Base-by-base conservation (phyloP, 2,797 vertebrate genomes). In the Brachyrhaphis roseni region DNA sequence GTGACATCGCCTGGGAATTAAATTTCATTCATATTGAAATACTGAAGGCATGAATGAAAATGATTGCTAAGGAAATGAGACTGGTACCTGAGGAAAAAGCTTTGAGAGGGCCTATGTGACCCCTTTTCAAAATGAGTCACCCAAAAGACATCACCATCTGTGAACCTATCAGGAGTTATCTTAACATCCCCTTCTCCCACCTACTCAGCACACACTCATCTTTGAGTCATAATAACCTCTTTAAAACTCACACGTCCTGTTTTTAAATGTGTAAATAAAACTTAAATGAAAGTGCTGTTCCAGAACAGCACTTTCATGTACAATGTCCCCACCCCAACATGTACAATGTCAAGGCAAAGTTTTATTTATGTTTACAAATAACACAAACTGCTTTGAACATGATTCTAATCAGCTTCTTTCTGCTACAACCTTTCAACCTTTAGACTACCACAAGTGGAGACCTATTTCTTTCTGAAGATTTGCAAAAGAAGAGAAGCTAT, bases 71-170 rank as follows among this genome's bases (percentile, higher is more conserved):
- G 70, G 76, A 88, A 89, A 82, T 36, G 41, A 88, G 77, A 78
- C 36, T 72, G 39, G 72, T 79, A 31, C 43, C 46, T 57, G 46
- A 81, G 75, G 64, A 43, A 72, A 82, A 74, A 28, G 51, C 41
- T 80, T 47, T 26, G 13, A 81, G 45, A 49, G 34, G 71, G 62
- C 39, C 57, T n/a, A 53, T 72, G 41, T 88, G 86, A 87, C 84
- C 84, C 77, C 78, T 47, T 91, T 89, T 89, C 84, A 81, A 51
- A 26, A 80, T 94, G 86, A 93, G 51, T 90, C 87, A 86, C 41
- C 77, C 59, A 68, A 28, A 47, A 68, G 49, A 16, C 64, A 13
- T 75, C 75, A 59, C 62, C 51, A 77, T 68, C 36, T 59, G 18
- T 66, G 39, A 72, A 46, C 74, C 76, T 45, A 46, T 83, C 18